Evolutionary conservation across 2,113 vertebrate species (phyloP), one percentile per base, ranked within the genome.

Genomic region (Megalops atlanticus): DNA sequence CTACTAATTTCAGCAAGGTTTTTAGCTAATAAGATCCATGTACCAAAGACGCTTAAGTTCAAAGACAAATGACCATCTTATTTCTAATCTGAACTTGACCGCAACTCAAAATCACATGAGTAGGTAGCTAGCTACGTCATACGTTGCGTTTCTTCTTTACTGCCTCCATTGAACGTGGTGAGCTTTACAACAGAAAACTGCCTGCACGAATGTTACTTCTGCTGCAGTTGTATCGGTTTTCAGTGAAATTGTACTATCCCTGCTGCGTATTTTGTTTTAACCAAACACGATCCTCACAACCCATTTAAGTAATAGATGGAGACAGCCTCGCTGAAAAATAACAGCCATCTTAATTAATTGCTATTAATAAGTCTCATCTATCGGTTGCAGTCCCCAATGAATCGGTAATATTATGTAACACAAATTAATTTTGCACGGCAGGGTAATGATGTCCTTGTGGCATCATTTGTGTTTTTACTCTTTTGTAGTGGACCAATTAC

Each of bases 401-500:
- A 71, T 36, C 69, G 12, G 54, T 1, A 16, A 58, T 24, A n/a
- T n/a, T n/a, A n/a, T 16, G 16, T 58, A 21, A 58, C 1, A 16
- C 4, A 58, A 18, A 11, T 38, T 3, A 38, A 1, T 16, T 38
- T 33, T 31, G 33, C 36, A 38, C 18, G 12, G 33, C 0, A 75
- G 27, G n/a, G 18, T 18, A 35, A 74, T 2, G 21, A 12, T 75
- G 21, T 31, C 45, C 41, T 76, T 33, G 47, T 54, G 79, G 12
- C 1, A 0, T 21, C 27, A 38, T 41, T 71, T 33, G 33, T 64
- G 35, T 14, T 81, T 58, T n/a, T 71, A 71, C 84, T 85, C 85
- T 78, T 88, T 87, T 89, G 4, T 87, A 99, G 97, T 99, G 98
- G 98, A 99, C 98, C 85, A 99, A 99, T 88, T 99, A 99, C 87